Evolutionary conservation across 2,888 invertebrate genomes (phyloP).

Genomic region (Melanotus villosus): DNA sequence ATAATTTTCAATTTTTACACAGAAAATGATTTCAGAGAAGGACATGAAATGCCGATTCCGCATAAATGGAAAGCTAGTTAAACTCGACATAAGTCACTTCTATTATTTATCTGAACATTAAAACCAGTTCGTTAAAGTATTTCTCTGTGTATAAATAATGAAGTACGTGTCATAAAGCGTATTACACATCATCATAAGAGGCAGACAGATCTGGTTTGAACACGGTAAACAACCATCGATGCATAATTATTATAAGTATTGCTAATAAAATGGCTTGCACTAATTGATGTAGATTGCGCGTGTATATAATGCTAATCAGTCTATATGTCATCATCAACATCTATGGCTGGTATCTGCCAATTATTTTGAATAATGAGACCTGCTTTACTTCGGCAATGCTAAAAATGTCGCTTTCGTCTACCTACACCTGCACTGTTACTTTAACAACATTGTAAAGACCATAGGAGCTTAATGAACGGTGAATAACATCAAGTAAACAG

Average conservation of each 20-base stretch:
- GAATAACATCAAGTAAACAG: conserved; percentile 16
- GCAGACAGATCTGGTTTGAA: conserved; percentile 32
- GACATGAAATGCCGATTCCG: not conserved
- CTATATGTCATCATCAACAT: conserved; percentile 31
- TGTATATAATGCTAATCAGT: conserved; percentile 32
- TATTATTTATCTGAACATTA: conserved; percentile 13
- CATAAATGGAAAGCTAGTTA: not conserved
- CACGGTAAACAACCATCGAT: conserved; percentile 25
- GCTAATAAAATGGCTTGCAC: conserved; percentile 30
- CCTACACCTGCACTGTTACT: conserved; percentile 35
- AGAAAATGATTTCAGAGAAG: not conserved
- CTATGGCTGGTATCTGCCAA: conserved; percentile 35
- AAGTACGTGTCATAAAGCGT: conserved; percentile 33
- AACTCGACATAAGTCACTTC: conserved; percentile 12
- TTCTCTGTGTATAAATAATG: conserved; percentile 15
- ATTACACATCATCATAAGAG: conserved; percentile 26
- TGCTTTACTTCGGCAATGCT: conserved; percentile 28
- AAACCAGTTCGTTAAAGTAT: conserved; percentile 28
- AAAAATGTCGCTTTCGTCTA: conserved; percentile 37
- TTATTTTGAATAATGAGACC: conserved; percentile 41
- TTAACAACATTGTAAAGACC: conserved; percentile 19
- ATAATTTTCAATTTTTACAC: not conserved
- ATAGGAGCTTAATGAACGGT: conserved; percentile 32
- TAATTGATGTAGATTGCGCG: conserved; percentile 39
- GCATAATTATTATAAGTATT: conserved; percentile 30